Evolutionary conservation across 2,888 invertebrate genomes (phyloP).

Genomic region (Sinelater perroti): DNA sequence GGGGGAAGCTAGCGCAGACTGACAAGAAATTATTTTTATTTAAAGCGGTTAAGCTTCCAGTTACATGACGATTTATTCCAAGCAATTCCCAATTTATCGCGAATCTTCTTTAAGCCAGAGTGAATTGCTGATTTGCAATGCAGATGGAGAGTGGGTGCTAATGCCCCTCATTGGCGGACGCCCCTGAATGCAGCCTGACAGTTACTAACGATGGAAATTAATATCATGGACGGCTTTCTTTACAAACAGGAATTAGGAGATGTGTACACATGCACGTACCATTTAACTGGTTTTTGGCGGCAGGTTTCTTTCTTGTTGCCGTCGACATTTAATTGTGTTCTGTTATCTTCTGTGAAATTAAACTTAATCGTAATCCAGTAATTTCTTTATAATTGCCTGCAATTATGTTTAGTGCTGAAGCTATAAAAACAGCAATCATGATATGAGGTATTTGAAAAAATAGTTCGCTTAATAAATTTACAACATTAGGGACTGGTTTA

Average conservation of each 20-base stretch:
- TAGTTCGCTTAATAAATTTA: too few species aligned
- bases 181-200: constrained; percentile 52
- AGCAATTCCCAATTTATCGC: constrained; percentile 54
- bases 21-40: constrained; percentile 9
- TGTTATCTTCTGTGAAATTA: too few species aligned
- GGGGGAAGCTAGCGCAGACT: too few species aligned
- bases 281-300: background rate
- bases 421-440: too few species aligned
- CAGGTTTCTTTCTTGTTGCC: background rate
- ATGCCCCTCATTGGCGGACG: constrained; percentile 45
- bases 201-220: constrained; percentile 54
- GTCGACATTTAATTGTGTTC: background rate
- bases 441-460: too few species aligned
- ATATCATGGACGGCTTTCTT: constrained; percentile 36
- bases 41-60: constrained; percentile 29
- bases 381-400: too few species aligned
- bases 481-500: too few species aligned
- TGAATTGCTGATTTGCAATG: constrained; percentile 58
- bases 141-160: constrained; percentile 48
- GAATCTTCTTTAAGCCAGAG: constrained; percentile 51
- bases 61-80: constrained; percentile 51
- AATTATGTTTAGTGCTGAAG: too few species aligned
- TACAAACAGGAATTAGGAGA: constrained; percentile 28
- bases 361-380: too few species aligned
- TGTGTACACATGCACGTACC: constrained; percentile 18